Evolutionary conservation across 2,113 vertebrate species (phyloP).

Genomic region (Gymnogyps californianus): DNA sequence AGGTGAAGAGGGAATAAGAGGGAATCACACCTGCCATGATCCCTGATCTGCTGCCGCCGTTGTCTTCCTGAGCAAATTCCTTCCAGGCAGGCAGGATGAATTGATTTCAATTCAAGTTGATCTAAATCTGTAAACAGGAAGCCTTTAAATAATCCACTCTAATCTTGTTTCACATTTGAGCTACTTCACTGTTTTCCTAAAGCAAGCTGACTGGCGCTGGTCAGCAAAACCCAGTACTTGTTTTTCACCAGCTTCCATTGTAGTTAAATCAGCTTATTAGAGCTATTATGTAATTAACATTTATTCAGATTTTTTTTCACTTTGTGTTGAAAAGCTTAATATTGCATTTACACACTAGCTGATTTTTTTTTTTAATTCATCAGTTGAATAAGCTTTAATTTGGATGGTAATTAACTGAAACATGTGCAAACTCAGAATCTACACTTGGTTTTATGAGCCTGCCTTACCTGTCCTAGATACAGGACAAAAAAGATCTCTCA

Average conservation of each 20-base stretch:
- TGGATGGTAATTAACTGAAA: constrained; percentile 49
- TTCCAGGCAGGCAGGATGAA: constrained; percentile 27
- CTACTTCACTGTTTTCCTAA: not conserved
- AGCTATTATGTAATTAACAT: constrained; percentile 42
- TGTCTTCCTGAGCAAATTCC: not conserved
- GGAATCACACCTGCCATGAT: not conserved
- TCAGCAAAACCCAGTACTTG: constrained; percentile 24
- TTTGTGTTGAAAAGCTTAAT: constrained; percentile 33
- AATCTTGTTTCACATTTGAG: constrained; percentile 46
- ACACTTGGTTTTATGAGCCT: not conserved
- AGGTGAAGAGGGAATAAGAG: not conserved
- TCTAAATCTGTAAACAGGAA: constrained; percentile 55
- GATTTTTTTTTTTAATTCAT: not conserved
- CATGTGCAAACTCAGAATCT: not conserved
- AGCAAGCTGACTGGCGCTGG: not conserved
- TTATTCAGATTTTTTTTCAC: not conserved
- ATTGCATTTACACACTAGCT: constrained; percentile 32
- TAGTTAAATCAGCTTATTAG: constrained; percentile 31
- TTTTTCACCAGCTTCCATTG: not conserved
- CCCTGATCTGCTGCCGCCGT: rapidly evolving
- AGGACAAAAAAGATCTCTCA: not conserved
- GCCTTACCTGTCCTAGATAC: constrained; percentile 43
- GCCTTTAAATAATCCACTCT: constrained; percentile 56
- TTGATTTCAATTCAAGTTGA: constrained; percentile 24
- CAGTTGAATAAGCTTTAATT: constrained; percentile 55